Base-by-base conservation (phyloP, 2,888 invertebrate species). In the Polydrusus tereticollis region DNA sequence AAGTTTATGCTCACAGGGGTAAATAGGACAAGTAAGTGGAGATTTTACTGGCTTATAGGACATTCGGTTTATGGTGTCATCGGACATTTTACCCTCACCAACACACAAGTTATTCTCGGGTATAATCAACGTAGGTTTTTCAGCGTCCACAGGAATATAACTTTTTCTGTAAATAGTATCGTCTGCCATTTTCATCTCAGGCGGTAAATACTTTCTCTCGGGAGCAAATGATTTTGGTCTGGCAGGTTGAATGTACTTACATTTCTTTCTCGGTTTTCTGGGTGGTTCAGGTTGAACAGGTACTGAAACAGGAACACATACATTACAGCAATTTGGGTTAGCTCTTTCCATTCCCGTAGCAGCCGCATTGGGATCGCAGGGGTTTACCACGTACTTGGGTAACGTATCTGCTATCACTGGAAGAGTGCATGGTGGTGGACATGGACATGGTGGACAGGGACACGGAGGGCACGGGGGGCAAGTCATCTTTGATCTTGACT, bases 151-250 rank as follows among this genome's bases (percentile, higher is more conserved):
- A 2, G 89, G 90, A 18, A 90, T 83, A 78, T 89, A 92, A 0
- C 91, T 91, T 77, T 90, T 86, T 70, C 89, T 89, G 82, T 92
- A 92, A 0, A 92, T 89, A 16, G 92, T 92, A 75, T 88, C 87
- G 57, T 84, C 84, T 71, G 90, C 90, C 79, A 92, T 87, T 0
- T 87, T 88, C 0, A 88, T 87, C 0, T 86, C 85, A 0, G 92
- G 91, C 57, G 88, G 88, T 80, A 87, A 82, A 80, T 90, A 91
- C 77, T 86, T 87, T 0, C 88, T 84, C 0, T 87, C 84, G 0
- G 90, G 90, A 0, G 89, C 89, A 79, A 87, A 89, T 6, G 88
- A 89, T 8, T 88, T 87, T 0, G 89, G 89, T 59, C 89, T 86
- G 7, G 85, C 84, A 0, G 89, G 90, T 78, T 90, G 90, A 75